Evolutionary conservation across 2,113 vertebrate genomes (phyloP), one percentile per base, ranked within the genome.

Genomic region (Cisticola juncidis): DNA sequence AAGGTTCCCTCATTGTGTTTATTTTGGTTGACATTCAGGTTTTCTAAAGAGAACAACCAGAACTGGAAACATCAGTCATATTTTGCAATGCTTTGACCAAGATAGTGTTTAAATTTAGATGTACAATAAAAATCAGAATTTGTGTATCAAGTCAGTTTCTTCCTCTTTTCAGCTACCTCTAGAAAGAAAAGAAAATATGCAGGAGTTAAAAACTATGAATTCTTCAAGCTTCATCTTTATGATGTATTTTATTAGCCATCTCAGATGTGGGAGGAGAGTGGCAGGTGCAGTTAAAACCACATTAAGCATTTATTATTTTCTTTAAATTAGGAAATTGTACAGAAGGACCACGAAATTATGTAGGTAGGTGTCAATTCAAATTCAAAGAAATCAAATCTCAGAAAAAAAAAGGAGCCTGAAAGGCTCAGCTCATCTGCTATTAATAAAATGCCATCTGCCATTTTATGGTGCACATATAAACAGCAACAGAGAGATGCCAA

Each of bases 401-500:
- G 42, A 61, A 66, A 81, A 96, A 96, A 93, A 88, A 86, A 22
- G 57, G 48, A 38, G 29, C 79, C 88, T 95, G 84, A 71, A 95
- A 95, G 38, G 93, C 82, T 89, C 86, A 91, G 88, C 76, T 97
- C 92, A 97, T 97, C 96, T 97, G 94, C 95, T 96, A 95, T 98
- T 98, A 98, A 98, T 97, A 97, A 95, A 97, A 94, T 96, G 90
- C 97, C 97, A 97, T 97, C 97, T 98, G 97, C 97, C 96, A 96
- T 97, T 97, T 97, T 96, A 95, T 98, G 95, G 95, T 95, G 92
- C 81, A 90, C 92, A 91, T 69, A 96, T 96, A 98, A 98, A 97
- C 94, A 97, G 94, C 94, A 95, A 85, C 94, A 96, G 85, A 94
- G 89, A 97, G 97, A 98, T 98, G 97, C 98, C 98, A 98, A 98